These are phyloP conservation scores for Hydroisotoma schaefferi DNA, from an alignment of 2,888 invertebrate genomes.

Conservation along the genomic window DNA sequence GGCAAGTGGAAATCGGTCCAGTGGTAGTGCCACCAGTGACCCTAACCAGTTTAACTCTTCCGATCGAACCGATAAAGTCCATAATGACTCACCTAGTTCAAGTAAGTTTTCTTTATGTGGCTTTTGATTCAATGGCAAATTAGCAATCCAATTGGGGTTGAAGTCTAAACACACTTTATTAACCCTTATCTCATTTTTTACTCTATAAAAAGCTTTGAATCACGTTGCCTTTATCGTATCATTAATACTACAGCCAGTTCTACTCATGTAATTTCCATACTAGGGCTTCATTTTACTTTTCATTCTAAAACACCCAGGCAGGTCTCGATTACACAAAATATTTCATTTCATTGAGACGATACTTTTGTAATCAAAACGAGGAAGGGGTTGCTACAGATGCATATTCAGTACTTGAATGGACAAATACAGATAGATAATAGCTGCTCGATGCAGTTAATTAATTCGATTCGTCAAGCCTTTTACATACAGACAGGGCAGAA, in stretches of 20 bases:
- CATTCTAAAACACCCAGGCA: no score
- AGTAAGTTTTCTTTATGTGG: constrained; percentile 37
- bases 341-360: no score
- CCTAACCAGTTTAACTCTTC: constrained; percentile 41
- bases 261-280: no score
- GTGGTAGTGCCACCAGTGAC: constrained; percentile 32
- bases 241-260: no score
- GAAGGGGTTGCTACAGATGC: background rate
- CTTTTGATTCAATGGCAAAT: constrained; percentile 15
- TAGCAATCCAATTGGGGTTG: no score
- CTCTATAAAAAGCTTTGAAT: no score
- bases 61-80: constrained; percentile 3
- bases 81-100: constrained; percentile 46
- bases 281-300: no score
- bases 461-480: constrained; percentile 34
- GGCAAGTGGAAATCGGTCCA: constrained; percentile 30
- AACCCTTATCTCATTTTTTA: no score
- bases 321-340: no score
- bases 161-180: no score
- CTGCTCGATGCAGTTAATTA: constrained; percentile 20
- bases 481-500: constrained; percentile 22
- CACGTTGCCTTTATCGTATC: no score
- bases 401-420: background rate
- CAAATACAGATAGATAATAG: background rate
- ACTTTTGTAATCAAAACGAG: constrained; percentile 7